These are phyloP conservation scores for Trichechus manatus DNA, from an alignment of 2,113 vertebrate genomes.

Conservation along the genomic window DNA sequence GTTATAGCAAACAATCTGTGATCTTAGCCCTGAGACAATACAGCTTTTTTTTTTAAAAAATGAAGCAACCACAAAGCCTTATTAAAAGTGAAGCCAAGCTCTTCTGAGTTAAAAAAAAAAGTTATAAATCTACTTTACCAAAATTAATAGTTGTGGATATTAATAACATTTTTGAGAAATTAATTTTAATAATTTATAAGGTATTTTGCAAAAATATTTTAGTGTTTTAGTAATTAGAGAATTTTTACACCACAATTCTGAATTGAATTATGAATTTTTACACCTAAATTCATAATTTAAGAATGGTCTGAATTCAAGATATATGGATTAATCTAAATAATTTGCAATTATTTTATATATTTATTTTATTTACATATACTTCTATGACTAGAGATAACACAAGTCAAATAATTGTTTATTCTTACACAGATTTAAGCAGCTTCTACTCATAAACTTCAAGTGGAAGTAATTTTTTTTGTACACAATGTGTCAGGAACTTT, in stretches of 20 bases:
- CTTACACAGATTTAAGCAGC: background rate
- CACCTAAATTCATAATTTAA: background rate
- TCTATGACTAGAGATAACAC: background rate
- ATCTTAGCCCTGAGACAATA: background rate
- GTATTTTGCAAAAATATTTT: background rate
- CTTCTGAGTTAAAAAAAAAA: background rate
- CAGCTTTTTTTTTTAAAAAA: background rate
- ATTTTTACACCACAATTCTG: conserved; percentile 51
- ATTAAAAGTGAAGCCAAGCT: conserved; percentile 65
- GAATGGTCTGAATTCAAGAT: conserved; percentile 44
- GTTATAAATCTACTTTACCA: conserved; percentile 62
- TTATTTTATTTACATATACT: conserved; percentile 19
- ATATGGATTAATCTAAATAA: conserved; percentile 44
- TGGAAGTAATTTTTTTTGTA: background rate
- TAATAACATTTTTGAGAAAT: conserved; percentile 25
- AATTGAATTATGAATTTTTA: conserved; percentile 20
- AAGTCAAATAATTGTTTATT: background rate
- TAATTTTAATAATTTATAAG: conserved; percentile 60
- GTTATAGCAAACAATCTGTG: conserved; percentile 32
- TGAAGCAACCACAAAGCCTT: conserved; percentile 32
- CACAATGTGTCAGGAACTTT: background rate
- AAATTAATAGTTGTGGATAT: background rate
- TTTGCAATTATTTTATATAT: conserved; percentile 11
- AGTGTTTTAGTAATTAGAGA: conserved; percentile 35
- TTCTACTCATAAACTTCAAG: background rate